Percentiles rank a stretch among this genome's conserved stretches.
Conservation (phyloP, 2,113 vertebrate genomes). For the Boleophthalmus pectinirostris region DNA sequence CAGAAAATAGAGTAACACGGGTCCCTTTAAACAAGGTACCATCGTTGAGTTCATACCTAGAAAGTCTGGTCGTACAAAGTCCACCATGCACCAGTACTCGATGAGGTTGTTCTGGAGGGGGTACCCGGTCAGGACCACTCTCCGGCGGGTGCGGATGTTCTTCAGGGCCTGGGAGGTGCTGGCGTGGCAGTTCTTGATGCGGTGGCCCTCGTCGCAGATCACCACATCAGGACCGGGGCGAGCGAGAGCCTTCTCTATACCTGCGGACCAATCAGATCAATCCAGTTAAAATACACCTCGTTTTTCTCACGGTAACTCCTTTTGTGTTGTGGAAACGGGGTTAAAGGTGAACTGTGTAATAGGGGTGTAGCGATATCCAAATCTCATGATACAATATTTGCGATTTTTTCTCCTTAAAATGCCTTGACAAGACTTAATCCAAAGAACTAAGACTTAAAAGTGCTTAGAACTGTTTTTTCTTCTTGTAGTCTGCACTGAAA, state of each 20-base stretch:
- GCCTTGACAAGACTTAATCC: no score
- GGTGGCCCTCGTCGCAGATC: conserved; percentile 97
- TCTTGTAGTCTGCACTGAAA: no score
- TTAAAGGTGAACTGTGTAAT: no score
- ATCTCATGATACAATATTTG: no score
- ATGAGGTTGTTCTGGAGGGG: conserved; percentile 98
- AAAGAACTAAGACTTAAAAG: no score
- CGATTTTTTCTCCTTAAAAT: no score
- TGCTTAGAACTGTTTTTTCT: no score
- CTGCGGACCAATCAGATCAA: conserved; percentile 60
- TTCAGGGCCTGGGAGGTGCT: conserved; percentile 97
- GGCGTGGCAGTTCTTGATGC: conserved; percentile 99
- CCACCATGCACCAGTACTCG: conserved; percentile 99
- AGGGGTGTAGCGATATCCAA: no score
- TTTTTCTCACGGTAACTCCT: conserved; percentile 15
- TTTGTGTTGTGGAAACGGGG: no score
- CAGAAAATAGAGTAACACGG: no score
- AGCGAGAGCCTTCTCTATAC: conserved; percentile 92
- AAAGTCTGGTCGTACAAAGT: conserved; percentile 96
- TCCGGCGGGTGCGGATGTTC: conserved; percentile 90
- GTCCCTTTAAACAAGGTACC: background rate
- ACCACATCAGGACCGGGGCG: conserved; percentile 95
- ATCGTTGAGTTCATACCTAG: conserved; percentile 67
- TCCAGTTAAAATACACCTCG: background rate
- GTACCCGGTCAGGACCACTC: conserved; percentile 95